Evolutionary conservation across 1,140 invertebrate genomes (phyloP).

Genomic region (Solenopsis invicta): DNA sequence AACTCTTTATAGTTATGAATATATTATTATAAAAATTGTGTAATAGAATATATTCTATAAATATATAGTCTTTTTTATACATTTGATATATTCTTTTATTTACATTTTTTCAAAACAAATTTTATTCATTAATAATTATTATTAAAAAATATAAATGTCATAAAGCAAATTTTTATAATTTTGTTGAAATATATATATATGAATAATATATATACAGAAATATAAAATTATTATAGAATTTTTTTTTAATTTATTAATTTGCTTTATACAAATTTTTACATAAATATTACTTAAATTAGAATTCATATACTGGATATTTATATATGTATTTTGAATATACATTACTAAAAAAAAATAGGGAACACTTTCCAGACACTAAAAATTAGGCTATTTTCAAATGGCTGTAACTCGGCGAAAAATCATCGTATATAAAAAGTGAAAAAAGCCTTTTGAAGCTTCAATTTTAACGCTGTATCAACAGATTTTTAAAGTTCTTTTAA

Average conservation of each 20-base stretch:
- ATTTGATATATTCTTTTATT: too few species aligned
- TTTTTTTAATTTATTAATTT: conserved; percentile 29
- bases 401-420: too few species aligned
- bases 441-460: too few species aligned
- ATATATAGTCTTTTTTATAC: too few species aligned
- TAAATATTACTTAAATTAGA: conserved; percentile 3
- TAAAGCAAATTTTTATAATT: background rate
- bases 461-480: too few species aligned
- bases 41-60: background rate
- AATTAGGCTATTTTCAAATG: too few species aligned
- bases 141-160: background rate
- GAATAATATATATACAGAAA: background rate
- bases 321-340: background rate
- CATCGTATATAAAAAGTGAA: too few species aligned
- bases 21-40: background rate
- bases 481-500: too few species aligned
- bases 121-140: conserved; percentile 22
- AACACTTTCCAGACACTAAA: too few species aligned
- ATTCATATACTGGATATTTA: background rate
- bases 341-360: too few species aligned
- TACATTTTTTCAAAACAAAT: conserved; percentile 12
- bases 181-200: background rate
- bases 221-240: background rate
- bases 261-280: conserved; percentile 8
- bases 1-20: background rate